These are phyloP conservation scores for Desoria tigrina DNA, from an alignment of 2,888 invertebrate species.

Conservation along the genomic window DNA sequence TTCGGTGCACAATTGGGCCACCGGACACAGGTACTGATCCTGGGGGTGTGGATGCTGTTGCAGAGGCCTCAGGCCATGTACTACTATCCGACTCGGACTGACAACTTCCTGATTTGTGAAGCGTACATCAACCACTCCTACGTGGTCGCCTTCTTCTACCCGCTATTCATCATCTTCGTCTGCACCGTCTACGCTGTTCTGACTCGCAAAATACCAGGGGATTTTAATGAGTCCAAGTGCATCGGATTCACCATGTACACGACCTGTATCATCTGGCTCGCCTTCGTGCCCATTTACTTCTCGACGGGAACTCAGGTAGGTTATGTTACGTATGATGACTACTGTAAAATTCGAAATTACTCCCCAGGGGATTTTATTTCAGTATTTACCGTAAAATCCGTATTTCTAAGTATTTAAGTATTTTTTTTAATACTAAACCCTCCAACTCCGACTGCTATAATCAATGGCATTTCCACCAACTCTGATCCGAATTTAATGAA, in stretches of 20 bases:
- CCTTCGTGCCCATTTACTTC: constrained; percentile 95
- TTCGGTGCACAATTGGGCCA: too few relatives aligned
- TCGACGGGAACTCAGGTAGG: constrained; percentile 75
- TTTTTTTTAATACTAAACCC: too few relatives aligned
- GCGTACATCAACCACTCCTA: constrained; percentile 90
- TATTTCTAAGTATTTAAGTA: too few relatives aligned
- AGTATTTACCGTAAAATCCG: too few relatives aligned
- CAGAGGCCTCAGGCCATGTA: constrained; percentile 85
- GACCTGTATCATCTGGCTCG: constrained; percentile 96
- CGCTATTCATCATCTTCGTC: constrained; percentile 59
- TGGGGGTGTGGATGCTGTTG: constrained; percentile 88
- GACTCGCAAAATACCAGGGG: constrained; percentile 95
- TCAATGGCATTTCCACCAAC: too few relatives aligned
- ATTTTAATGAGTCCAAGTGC: constrained; percentile 97
- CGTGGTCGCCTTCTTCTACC: constrained; percentile 69
- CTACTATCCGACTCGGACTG: constrained; percentile 87
- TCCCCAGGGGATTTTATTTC: background rate
- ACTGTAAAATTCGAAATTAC: background rate
- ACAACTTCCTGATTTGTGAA: constrained; percentile 89
- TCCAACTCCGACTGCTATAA: too few relatives aligned
- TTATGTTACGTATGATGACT: background rate
- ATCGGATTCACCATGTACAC: constrained; percentile 99
- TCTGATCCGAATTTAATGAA: too few relatives aligned
- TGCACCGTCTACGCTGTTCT: constrained; percentile 96
- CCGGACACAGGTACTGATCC: constrained; percentile 73